Evolutionary conservation across 1,140 invertebrate genomes (phyloP).

Genomic region (Drosophila subpulchrella): DNA sequence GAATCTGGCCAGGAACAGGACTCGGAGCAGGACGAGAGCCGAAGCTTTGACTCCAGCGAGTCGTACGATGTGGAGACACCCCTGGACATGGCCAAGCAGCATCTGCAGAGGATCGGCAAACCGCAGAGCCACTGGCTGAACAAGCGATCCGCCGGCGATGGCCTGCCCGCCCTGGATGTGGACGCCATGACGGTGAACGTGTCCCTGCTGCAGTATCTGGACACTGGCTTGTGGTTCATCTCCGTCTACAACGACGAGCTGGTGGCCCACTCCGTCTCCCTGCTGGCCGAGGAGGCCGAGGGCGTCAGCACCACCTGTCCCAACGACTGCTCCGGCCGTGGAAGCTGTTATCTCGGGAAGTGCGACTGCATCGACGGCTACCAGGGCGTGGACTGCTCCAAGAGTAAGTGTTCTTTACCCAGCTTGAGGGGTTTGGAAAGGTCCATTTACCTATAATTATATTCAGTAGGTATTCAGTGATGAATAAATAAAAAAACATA

Average conservation of each 20-base stretch:
- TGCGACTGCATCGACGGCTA: constrained; percentile 98
- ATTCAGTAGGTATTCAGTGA: no score
- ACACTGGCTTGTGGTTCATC: constrained; percentile 97
- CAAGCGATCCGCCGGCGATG: constrained; percentile 68
- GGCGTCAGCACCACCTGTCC: constrained; percentile 95
- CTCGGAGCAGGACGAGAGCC: constrained; percentile 36
- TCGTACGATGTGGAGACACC: constrained; percentile 69
- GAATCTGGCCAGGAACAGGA: constrained; percentile 17
- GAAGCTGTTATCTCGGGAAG: constrained; percentile 96
- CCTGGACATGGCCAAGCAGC: constrained; percentile 60
- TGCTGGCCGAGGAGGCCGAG: constrained; percentile 93
- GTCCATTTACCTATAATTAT: no score
- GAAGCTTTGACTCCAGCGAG: constrained; percentile 44
- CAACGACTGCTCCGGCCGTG: constrained; percentile 97
- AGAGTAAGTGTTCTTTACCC: constrained; percentile 88
- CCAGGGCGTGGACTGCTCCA: constrained; percentile 95
- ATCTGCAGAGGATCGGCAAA: constrained; percentile 37
- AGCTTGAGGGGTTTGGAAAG: no score
- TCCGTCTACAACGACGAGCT: constrained; percentile 98
- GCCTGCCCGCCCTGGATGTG: constrained; percentile 84
- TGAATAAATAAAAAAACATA: no score
- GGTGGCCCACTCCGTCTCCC: constrained; percentile 91
- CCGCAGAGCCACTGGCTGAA: constrained; percentile 30
- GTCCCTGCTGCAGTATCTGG: constrained; percentile 94
- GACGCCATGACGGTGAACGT: constrained; percentile 92